Base-by-base conservation (phyloP, 2,797 vertebrate genomes). In the Peromyscus nudipes region DNA sequence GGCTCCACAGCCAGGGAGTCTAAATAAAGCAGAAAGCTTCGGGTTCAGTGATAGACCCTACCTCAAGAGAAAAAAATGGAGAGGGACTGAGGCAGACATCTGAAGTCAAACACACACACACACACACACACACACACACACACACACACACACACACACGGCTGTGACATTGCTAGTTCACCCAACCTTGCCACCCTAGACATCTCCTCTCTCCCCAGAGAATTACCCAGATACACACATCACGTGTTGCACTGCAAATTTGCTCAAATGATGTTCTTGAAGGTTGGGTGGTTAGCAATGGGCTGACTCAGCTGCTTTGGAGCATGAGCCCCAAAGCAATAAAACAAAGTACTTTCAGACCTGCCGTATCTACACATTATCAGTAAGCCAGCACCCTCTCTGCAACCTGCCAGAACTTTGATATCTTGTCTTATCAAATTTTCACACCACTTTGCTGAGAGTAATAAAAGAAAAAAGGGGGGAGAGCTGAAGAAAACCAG, bases 301-400 rank as follows among this genome's bases (percentile, higher is more conserved):
- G 77, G 95, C 96, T 98, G 97, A 98, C 91, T 97, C 97, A 97
- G 75, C 69, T 60, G 87, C 81, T 73, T 69, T 37, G 65, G 49
- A 97, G 85, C 0, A 0, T 12, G 12, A 46, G 64, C 95, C 84
- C 46, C 19, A 14, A 52, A 94, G 91, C 97, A 95, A 95, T 98
- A 96, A 98, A 79, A 89, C 82, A 86, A 91, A 69, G 69, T 19
- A 55, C 85, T 40, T 57, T 69, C 0, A 0, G 21, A 69, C 34
- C 84, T 86, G 84, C 64, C 4, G 6, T 49, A 46, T 92, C 94
- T 85, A n/a, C 64, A n/a, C 84, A 52, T 92, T 73, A 77, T 77
- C 89, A 97, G 37, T 60, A 57, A 73, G 67, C 85, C 65, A 73
- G 49, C 23, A 21, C 23, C 92, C 82, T 93, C 46, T 29, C 77